phyloP scores from a whole-genome alignment of 2,888 invertebrate species.

The Invenusta paracnida region DNA sequence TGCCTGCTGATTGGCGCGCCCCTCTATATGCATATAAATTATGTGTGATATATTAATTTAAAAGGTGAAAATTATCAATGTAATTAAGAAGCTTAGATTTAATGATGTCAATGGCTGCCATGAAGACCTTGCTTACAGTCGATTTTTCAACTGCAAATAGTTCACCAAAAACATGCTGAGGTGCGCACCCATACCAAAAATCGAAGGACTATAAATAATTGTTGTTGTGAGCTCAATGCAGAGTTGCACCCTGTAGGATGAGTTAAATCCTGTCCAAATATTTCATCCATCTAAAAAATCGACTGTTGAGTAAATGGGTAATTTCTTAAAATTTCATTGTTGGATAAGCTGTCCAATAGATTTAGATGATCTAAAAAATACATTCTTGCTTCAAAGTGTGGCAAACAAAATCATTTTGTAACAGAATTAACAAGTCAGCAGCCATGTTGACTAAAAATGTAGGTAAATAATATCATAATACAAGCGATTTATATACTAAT shows the following conservation, averaged over 20 bases:
- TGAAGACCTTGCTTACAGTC: neutral
- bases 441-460: neutral
- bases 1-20: no score
- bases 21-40: neutral
- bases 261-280: neutral
- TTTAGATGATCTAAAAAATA: neutral
- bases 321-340: neutral
- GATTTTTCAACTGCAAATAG: no score
- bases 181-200: neutral
- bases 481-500: no score
- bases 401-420: neutral
- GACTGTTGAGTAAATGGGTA: neutral
- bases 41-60: neutral
- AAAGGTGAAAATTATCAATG: no score
- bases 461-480: neutral
- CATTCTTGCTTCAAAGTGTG: neutral
- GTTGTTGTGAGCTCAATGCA: constrained; percentile 20
- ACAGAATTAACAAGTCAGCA: constrained; percentile 3
- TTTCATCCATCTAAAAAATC: neutral
- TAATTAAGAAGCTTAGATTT: neutral
- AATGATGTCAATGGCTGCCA: neutral
- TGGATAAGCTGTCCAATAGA: neutral
- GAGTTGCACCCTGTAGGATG: constrained; percentile 5
- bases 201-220: neutral
- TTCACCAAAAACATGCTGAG: no score